A percentile compares a stretch with the other conserved stretches of the same genome.
Evolutionary conservation across 2,797 vertebrate genomes (phyloP).

Genomic region (Sitta carolinensis): DNA sequence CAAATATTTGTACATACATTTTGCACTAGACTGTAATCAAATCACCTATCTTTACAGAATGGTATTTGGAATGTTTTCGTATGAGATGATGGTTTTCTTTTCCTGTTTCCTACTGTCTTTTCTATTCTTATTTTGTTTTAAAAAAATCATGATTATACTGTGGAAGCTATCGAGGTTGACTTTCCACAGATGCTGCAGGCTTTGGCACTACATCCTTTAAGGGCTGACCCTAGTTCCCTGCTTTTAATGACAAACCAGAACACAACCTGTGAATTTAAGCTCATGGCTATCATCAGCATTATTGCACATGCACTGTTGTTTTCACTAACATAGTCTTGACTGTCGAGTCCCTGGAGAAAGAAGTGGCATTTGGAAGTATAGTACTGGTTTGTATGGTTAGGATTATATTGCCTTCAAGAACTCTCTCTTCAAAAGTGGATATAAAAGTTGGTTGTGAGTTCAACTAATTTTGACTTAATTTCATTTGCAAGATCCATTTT

Average conservation of each 20-base stretch:
- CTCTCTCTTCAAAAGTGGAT: background rate
- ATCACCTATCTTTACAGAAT: background rate
- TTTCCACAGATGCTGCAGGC: background rate
- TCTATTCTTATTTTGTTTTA: background rate
- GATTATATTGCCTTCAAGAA: background rate
- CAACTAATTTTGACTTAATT: background rate
- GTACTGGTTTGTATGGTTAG: background rate
- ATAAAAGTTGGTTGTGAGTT: background rate
- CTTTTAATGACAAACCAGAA: background rate
- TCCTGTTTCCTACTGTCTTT: background rate
- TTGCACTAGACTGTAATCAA: background rate
- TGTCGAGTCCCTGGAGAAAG: background rate
- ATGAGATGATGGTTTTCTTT: background rate
- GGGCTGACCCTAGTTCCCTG: background rate
- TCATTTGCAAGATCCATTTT: background rate
- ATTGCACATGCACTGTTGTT: background rate
- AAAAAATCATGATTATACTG: background rate
- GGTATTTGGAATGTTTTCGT: background rate
- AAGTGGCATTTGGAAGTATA: background rate
- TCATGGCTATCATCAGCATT: background rate
- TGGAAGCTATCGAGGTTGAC: background rate
- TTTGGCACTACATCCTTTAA: background rate
- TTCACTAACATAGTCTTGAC: background rate
- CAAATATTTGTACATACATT: background rate
- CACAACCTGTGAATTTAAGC: background rate